Evolutionary conservation across 2,797 vertebrate genomes (phyloP), one percentile per base, ranked within the genome.

Genomic region (Sebastes dallii): DNA sequence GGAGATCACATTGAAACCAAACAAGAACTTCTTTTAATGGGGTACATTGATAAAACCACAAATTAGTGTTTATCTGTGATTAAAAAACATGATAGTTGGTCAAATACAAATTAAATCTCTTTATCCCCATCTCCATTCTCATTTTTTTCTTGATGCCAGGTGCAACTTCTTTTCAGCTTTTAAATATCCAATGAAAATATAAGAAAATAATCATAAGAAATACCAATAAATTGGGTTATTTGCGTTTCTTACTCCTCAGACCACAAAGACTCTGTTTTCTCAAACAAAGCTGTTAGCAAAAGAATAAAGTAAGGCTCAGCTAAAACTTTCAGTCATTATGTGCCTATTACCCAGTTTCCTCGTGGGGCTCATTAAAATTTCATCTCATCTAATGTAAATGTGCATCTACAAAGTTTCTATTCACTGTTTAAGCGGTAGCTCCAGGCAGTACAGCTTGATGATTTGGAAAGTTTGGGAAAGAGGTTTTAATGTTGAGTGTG

Each of bases 291-390:
- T 69, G 25, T 72, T 39, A 66, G 25, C 34, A 54, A 11, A 54
- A 56, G 74, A 62, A 64, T 32, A 46, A 68, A 78, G 32, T 39
- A 11, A 39, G 22, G 25, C 58, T 64, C 73, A 80, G 29, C 75
- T 59, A 39, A 72, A 61, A 54, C 81, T 55, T 82, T 79, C 39
- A 80, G 70, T 70, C 67, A 69, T 72, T 56, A 80, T 82, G 52
- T 67, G 72, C n/a, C 75, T 56, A 56, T 77, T 72, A 75, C 29
- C 62, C 70, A 27, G 24, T 72, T 80, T 75, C 74, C 84, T 73
- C 67, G 18, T 67, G 71, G 85, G 75, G 39, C 71, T 78, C 78
- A 81, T 82, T 85, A 81, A 78, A 86, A 66, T 81, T 54, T 73
- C 34, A 84, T 76, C 46, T 75, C 3, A 59, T 65, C 46, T 70